Evolutionary conservation across 1,140 invertebrate genomes (phyloP), one percentile per base, ranked within the genome.

Genomic region (Scaptomyza graminum): DNA sequence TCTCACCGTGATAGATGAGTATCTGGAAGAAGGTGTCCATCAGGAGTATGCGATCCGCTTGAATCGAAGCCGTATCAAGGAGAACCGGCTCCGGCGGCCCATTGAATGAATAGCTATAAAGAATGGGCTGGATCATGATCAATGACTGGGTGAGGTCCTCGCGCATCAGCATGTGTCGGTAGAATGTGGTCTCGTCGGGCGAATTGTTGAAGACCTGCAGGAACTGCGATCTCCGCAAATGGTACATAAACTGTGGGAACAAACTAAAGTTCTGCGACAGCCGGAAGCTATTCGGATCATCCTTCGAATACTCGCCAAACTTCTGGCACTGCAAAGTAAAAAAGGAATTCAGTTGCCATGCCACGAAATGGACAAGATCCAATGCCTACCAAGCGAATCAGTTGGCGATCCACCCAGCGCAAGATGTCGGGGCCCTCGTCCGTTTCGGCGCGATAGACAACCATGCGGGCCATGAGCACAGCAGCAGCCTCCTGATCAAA

Each of bases 1-100:
- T 99, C 96, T 99, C 98, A 93, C 99, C 99, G 90, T 99, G 98
- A 93, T 99, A 99, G 84, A 99, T 99, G 16, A 99, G 95, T 88
- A 99, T 98, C 92, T 99, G 98, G 95, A 99, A 99, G 93, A 99
- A 99, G 5, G 99, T 99, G 91, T 99, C 99, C 98, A 99, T 99
- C 12, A 99, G 94, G 4, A 99, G 93, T 90, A 99, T 99, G 72
- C 97, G 94, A 91, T 99, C 99, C 0, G 98, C 95, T 91, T 99
- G 97, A 90, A 99, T 99, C 69, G 97, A 99, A 12, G 97, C 98
- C 0, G 98, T 99, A 91, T 99, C 99, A 22, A 99, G 93, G 34
- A 99, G 93, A 12, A 99, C 99, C 22, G 99, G 98, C 93, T 99
- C 98, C 0, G 98, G 98, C 0, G 98, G 97, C 4, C 99, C 99